Percentiles rank a stretch among this genome's conserved stretches.
Conservation (phyloP, 2,797 vertebrate genomes). For the Cygnus olor region DNA sequence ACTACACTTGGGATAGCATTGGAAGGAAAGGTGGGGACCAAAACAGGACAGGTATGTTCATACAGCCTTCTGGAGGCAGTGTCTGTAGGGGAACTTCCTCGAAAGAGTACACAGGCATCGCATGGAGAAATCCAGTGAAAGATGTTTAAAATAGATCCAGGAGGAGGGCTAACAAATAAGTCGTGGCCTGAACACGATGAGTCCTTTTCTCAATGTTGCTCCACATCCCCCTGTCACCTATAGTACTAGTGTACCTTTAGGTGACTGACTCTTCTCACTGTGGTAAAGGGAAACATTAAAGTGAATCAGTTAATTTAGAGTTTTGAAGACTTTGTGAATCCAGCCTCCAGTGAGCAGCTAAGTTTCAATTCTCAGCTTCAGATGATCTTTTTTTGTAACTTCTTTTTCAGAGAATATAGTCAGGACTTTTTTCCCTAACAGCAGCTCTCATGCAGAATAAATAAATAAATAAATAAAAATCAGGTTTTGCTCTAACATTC, state of each 20-base stretch:
- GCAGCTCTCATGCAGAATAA: neutral
- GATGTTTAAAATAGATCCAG: neutral
- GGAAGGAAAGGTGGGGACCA: neutral
- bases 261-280: neutral
- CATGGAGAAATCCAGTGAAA: fast-evolving
- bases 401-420: neutral
- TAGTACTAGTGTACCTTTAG: neutral
- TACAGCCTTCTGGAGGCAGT: neutral
- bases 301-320: neutral
- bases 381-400: neutral
- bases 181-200: neutral
- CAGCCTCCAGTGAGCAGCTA: neutral
- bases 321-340: neutral
- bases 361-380: neutral
- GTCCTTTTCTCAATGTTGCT: neutral
- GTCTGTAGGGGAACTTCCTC: neutral
- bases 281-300: neutral
- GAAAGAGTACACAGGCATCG: neutral
- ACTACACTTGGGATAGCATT: fast-evolving
- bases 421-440: neutral
- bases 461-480: too few relatives aligned
- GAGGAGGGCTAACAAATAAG: neutral
- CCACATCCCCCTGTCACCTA: neutral
- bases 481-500: neutral
- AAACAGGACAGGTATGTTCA: neutral